Conservation (phyloP, 2,113 vertebrate species). For the Brienomyrus brachyistius region DNA sequence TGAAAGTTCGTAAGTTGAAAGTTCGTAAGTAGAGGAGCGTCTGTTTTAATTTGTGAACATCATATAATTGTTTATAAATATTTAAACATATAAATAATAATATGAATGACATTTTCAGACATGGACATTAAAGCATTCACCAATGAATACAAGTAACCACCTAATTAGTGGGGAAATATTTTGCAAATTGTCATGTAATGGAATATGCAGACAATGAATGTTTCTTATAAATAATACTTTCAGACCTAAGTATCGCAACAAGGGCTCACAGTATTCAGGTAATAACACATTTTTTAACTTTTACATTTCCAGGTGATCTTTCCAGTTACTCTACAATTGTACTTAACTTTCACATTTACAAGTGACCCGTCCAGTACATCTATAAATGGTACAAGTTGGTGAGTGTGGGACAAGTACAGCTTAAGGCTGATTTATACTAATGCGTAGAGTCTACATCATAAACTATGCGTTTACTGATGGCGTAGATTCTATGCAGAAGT, state of each 20-base stretch:
- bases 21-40: no score
- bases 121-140: background rate
- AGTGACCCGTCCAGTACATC: background rate
- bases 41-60: background rate
- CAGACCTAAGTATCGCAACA: background rate
- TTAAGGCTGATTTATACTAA: background rate
- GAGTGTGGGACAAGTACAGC: background rate
- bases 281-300: background rate
- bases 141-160: background rate
- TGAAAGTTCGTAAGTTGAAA: no score
- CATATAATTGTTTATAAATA: background rate
- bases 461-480: background rate
- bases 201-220: background rate
- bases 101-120: background rate
- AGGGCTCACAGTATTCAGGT: background rate
- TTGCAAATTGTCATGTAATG: background rate
- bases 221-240: background rate
- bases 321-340: background rate
- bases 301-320: background rate
- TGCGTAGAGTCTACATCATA: background rate
- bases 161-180: background rate
- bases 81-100: background rate
- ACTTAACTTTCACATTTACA: background rate
- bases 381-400: background rate
- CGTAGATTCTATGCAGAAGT: background rate